These are phyloP conservation scores for Australoheros facetus DNA, from an alignment of 2,797 vertebrate genomes.

Conservation along the genomic window DNA sequence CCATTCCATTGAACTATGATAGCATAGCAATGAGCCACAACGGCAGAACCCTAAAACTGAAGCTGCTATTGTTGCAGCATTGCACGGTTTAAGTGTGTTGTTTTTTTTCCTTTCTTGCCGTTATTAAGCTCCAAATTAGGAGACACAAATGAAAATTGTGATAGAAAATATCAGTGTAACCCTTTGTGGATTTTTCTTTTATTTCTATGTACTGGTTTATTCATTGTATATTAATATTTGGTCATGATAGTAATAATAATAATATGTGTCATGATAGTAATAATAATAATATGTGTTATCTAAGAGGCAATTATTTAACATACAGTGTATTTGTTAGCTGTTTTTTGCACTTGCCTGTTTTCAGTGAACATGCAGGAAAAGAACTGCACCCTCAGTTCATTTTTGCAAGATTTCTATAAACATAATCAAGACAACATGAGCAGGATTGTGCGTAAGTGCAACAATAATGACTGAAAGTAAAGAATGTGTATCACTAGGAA, in stretches of 20 bases:
- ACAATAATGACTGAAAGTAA: not conserved
- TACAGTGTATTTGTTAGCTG: not conserved
- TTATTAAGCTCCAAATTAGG: not conserved
- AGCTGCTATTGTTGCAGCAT: not conserved
- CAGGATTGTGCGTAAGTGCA: not conserved
- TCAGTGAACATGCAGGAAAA: not conserved
- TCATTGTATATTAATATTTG: not conserved
- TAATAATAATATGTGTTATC: not conserved
- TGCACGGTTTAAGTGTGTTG: rapidly evolving
- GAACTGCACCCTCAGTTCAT: not conserved
- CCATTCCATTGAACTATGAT: not conserved
- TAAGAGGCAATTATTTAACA: not conserved
- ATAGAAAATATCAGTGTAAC: not conserved
- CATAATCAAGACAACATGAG: not conserved
- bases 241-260: not conserved
- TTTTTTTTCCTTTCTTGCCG: not conserved
- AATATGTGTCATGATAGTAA: no score
- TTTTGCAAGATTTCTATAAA: not conserved
- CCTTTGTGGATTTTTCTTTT: not conserved
- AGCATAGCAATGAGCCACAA: not conserved
- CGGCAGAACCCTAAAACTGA: not conserved
- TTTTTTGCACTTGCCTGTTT: not conserved
- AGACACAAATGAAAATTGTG: not conserved
- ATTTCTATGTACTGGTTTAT: not conserved
- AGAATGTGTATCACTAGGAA: slow-evolving; percentile 5